These are phyloP conservation scores for Adelosebastes latens DNA, from an alignment of 2,797 vertebrate species.

Conservation along the genomic window DNA sequence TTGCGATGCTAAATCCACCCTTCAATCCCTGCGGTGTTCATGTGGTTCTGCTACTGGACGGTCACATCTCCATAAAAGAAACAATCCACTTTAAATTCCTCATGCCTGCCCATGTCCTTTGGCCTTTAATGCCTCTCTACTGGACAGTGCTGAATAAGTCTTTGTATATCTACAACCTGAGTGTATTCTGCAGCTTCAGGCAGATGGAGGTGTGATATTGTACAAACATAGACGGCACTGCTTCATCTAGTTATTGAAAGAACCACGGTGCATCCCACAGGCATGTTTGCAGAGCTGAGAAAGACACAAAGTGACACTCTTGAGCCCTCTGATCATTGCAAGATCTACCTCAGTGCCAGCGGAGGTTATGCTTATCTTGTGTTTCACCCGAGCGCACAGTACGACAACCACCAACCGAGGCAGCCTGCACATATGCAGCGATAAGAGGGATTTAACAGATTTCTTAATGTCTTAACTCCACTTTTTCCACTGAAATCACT, in stretches of 20 bases:
- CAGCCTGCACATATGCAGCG: conserved; percentile 13
- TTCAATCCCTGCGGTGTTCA: conserved; percentile 30
- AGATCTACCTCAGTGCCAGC: conserved; percentile 44
- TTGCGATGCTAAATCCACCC: conserved; percentile 43
- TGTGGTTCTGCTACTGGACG: conserved; percentile 32
- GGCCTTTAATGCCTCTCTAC: conserved; percentile 10
- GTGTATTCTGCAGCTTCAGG: conserved; percentile 30
- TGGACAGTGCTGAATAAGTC: conserved; percentile 22
- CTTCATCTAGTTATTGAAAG: conserved; percentile 41
- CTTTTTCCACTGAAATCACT: conserved; percentile 15
- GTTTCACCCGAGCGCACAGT: conserved; percentile 18
- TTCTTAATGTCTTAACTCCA: conserved; percentile 22
- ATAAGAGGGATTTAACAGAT: conserved; percentile 46
- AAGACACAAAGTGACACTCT: conserved; percentile 51
- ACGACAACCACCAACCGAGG: conserved; percentile 26
- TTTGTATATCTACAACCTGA: not conserved
- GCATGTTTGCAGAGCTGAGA: conserved; percentile 43
- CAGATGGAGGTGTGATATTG: conserved; percentile 44
- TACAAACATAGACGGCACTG: conserved; percentile 24
- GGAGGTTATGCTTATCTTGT: conserved; percentile 40
- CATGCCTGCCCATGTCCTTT: conserved; percentile 6
- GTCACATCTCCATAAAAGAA: conserved; percentile 25
- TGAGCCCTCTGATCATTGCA: conserved; percentile 43
- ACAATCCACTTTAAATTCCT: conserved; percentile 27
- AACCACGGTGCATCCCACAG: conserved; percentile 33